phyloP scores from a whole-genome alignment of 2,888 invertebrate genomes.

The Ochropleura plecta region DNA sequence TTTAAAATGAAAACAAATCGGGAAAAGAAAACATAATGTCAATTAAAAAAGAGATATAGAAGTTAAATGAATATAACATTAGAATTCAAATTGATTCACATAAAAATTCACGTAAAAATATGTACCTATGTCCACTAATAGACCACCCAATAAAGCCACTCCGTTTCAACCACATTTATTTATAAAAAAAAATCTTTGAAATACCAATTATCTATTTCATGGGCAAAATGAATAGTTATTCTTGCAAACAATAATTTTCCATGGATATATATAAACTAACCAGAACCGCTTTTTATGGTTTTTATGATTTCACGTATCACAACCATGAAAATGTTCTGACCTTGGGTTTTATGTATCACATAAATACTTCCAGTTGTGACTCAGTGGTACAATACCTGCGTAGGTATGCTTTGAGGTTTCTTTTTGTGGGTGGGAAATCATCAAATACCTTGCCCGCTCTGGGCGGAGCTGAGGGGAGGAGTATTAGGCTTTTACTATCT shows the following conservation, averaged over 20 bases:
- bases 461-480: too few relatives aligned
- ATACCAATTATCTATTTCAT: neutral
- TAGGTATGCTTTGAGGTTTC: neutral
- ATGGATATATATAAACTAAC: conserved; percentile 50
- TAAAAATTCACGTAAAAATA: too few relatives aligned
- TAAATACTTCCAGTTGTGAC: conserved; percentile 48
- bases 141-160: neutral
- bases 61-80: too few relatives aligned
- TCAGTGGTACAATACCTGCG: conserved; percentile 19
- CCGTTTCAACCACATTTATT: too few relatives aligned
- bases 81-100: too few relatives aligned
- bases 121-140: too few relatives aligned
- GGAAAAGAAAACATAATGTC: too few relatives aligned
- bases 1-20: too few relatives aligned
- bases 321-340: conserved; percentile 49
- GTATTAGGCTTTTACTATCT: neutral
- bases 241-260: conserved; percentile 39
- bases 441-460: too few relatives aligned
- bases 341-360: conserved; percentile 40
- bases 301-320: conserved; percentile 55
- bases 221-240: conserved; percentile 6
- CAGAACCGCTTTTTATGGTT: conserved; percentile 48
- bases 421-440: too few relatives aligned
- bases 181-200: conserved; percentile 1
- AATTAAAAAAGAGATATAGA: too few relatives aligned